Percentiles rank a stretch among this genome's conserved stretches.
phyloP scores from a whole-genome alignment of 1,140 invertebrate genomes.

The Phymastichus coffea region DNA sequence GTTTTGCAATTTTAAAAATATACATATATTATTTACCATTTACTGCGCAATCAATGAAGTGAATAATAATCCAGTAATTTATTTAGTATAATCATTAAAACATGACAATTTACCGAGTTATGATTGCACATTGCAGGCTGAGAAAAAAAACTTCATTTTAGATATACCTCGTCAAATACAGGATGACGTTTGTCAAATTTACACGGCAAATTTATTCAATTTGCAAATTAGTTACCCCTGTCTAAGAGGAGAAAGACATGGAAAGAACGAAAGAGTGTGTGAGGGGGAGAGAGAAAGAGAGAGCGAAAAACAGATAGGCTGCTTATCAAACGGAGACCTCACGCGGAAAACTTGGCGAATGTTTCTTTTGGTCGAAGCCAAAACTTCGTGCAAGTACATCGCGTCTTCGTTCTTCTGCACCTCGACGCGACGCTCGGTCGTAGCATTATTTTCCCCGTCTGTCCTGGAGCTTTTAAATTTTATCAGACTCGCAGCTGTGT shows the following conservation, averaged over 20 bases:
- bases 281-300: not conserved
- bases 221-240: slow-evolving; percentile 29
- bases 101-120: too few relatives aligned
- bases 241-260: not conserved
- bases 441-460: not conserved
- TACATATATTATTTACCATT: too few relatives aligned
- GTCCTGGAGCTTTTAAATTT: not conserved
- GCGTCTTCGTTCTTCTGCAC: not conserved
- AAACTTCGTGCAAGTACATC: slow-evolving; percentile 11
- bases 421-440: not conserved
- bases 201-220: slow-evolving; percentile 24
- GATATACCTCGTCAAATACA: too few relatives aligned
- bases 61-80: too few relatives aligned
- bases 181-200: too few relatives aligned
- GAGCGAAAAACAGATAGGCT: not conserved
- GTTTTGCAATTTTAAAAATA: too few relatives aligned
- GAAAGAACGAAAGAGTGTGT: not conserved
- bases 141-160: too few relatives aligned
- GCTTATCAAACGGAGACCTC: not conserved
- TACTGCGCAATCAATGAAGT: too few relatives aligned
- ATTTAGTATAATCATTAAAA: too few relatives aligned
- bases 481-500: not conserved
- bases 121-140: too few relatives aligned
- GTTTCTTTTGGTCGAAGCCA: slow-evolving; percentile 9
- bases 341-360: slow-evolving; percentile 5